Evolutionary conservation across 2,797 vertebrate genomes (phyloP).

Genomic region (Thunnus albacares): DNA sequence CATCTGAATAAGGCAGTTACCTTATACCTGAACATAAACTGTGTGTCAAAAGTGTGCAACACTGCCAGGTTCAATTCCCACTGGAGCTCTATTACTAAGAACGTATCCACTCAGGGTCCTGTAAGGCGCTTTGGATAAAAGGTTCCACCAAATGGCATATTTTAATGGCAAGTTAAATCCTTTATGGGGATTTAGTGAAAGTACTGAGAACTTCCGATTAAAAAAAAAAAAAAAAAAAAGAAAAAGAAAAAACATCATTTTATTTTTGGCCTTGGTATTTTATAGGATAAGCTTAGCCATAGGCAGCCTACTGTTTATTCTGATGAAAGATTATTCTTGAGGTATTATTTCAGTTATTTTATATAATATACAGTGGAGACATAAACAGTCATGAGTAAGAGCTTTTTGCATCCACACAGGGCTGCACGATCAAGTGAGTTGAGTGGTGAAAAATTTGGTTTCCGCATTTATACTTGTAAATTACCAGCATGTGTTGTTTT

Average conservation of each 20-base stretch:
- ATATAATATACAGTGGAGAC: not conserved
- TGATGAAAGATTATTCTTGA: constrained; percentile 9
- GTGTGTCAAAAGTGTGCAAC: not conserved
- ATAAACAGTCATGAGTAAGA: not conserved
- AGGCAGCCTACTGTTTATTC: constrained; percentile 29
- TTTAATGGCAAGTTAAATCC: constrained; percentile 46
- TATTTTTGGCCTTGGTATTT: constrained; percentile 38
- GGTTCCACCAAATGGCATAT: constrained; percentile 43
- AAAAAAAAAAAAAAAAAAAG: constrained; percentile 2
- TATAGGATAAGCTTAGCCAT: constrained; percentile 37
- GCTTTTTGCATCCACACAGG: not conserved
- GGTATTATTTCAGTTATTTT: constrained; percentile 30
- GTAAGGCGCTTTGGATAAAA: constrained; percentile 55
- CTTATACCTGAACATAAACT: not conserved
- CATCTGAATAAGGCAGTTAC: no score
- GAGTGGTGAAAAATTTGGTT: not conserved
- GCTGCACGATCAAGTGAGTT: not conserved
- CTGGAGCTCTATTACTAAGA: not conserved
- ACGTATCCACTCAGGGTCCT: constrained; percentile 7
- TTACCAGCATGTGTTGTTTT: constrained; percentile 7
- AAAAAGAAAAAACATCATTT: not conserved
- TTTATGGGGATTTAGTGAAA: constrained; percentile 58
- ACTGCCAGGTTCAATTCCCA: not conserved
- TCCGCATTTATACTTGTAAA: not conserved
- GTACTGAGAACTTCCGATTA: constrained; percentile 33